Evolutionary conservation across 2,797 vertebrate genomes (phyloP), one percentile per base, ranked within the genome.

Genomic region (Diceros bicornis): DNA sequence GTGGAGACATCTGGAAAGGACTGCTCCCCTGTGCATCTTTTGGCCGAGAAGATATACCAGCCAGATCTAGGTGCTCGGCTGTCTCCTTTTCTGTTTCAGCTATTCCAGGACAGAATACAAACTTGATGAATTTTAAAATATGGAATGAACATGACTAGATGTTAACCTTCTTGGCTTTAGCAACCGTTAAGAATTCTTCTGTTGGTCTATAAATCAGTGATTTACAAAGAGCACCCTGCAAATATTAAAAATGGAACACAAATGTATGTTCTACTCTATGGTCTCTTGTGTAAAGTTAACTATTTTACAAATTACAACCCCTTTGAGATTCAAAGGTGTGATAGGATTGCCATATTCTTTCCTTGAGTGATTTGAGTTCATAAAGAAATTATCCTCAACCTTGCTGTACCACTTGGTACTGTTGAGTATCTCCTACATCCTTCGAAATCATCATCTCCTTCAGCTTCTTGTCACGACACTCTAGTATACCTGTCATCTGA

Each of bases 41-140:
- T 0, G 99, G 98, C 72, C 97, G 99, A 96, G 99, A 99, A 1
- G 99, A 99, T 41, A 99, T 92, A 25, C 99, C 99, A 5, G 99
- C 99, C 97, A 99, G 98, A 98, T 99, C 99, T 96, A 99, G 98
- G 96, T 99, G 99, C 86, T 99, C 99, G 0, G 99, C 99, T 90
- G 99, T 99, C 96, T 99, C 99, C 79, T 98, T 99, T 95, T 99
- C 99, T 0, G 99, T 99, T 98, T 99, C 99, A 96, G 99, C 99
- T 99, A 98, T 98, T 87, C 89, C 88, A 99, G 98, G 97, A 96
- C 17, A 97, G 91, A 98, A 25, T 1, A 94, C 50, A 94, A 77
- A 89, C 59, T 57, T n/a, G 11, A 16, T 83, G 89, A 97, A 79
- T 71, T 85, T 88, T 47, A 41, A 85, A 37, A 32, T 62, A 66